Percentiles rank a stretch among this genome's conserved stretches.
Conservation (phyloP, 2,113 vertebrate species). For the Leptocoma aspasia region DNA sequence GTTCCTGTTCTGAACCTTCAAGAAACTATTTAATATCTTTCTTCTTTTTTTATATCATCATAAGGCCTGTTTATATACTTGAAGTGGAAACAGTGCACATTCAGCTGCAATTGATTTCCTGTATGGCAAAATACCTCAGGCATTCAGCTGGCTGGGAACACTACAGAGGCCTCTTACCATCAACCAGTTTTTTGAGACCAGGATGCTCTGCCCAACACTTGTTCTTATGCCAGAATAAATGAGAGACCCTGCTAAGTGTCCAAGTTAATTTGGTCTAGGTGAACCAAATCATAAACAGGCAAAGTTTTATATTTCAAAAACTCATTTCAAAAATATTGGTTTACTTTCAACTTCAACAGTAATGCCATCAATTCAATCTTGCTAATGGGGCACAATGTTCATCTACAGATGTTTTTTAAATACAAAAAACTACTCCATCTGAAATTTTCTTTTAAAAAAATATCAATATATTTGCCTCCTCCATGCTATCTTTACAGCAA, state of each 20-base stretch:
- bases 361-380: not conserved
- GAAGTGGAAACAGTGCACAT: constrained; percentile 46
- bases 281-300: constrained; percentile 50
- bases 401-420: not conserved
- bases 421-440: not conserved
- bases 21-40: constrained; percentile 8
- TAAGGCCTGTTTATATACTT: constrained; percentile 49
- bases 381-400: not conserved
- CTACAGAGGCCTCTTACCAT: constrained; percentile 31
- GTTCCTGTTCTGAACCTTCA: not conserved
- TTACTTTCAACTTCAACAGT: not conserved
- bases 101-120: constrained; percentile 76
- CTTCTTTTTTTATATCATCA: not conserved
- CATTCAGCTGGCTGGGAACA: constrained; percentile 66
- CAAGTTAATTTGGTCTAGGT: constrained; percentile 45
- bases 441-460: not conserved
- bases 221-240: constrained; percentile 65
- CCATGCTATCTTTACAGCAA: not conserved
- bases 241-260: constrained; percentile 24
- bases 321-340: not conserved
- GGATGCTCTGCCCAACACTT: constrained; percentile 41
- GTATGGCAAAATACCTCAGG: constrained; percentile 63
- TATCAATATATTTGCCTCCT: not conserved
- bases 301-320: constrained; percentile 4
- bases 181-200: constrained; percentile 20